Conservation (phyloP, 2,113 vertebrate genomes). For the Halichoerus grypus region DNA sequence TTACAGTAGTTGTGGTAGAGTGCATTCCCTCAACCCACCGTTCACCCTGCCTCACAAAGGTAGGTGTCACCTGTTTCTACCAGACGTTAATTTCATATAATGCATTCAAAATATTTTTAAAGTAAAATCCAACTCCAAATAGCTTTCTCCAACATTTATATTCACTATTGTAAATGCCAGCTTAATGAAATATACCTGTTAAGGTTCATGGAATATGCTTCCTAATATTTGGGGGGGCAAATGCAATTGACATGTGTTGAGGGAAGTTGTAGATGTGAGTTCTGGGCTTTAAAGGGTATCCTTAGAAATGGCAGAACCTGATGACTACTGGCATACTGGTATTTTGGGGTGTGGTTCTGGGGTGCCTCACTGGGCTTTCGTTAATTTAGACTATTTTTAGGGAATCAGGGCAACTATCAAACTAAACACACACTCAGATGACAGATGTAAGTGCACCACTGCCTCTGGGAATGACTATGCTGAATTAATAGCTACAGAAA, state of each 20-base stretch:
- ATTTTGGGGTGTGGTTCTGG: background rate
- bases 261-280: background rate
- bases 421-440: background rate
- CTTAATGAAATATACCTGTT: accelerated
- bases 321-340: background rate
- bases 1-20: accelerated
- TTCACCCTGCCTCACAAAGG: background rate
- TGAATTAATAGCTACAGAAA: background rate
- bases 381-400: background rate
- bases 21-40: too few species aligned
- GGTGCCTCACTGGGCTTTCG: background rate
- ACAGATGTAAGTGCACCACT: accelerated
- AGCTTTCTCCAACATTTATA: background rate
- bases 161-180: background rate
- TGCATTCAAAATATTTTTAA: background rate
- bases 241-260: accelerated
- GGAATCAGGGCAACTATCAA: background rate
- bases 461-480: background rate
- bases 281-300: background rate
- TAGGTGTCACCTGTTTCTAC: background rate
- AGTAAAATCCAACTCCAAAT: background rate
- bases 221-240: background rate
- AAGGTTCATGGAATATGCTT: background rate
- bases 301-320: background rate
- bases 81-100: background rate